phyloP scores from a whole-genome alignment of 2,797 vertebrate species.

The Urocyon cinereoargenteus region DNA sequence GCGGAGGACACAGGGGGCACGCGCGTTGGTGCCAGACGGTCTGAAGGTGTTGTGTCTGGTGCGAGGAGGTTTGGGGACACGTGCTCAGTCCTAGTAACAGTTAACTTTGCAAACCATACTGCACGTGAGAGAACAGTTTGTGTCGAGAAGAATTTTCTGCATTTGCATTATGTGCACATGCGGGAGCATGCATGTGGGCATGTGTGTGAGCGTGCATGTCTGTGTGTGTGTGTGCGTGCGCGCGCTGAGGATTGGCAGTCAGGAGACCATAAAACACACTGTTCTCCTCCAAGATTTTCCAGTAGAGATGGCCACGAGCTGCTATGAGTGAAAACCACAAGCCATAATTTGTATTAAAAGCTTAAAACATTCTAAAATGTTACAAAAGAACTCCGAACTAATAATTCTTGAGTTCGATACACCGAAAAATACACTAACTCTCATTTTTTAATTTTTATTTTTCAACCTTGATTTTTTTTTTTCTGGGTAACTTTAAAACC shows the following conservation, averaged over 20 bases:
- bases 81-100: not conserved
- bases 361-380: not conserved
- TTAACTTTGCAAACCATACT: not conserved
- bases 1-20: fast-evolving
- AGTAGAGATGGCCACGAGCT: not conserved
- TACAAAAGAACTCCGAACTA: not conserved
- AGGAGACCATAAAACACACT: not conserved
- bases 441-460: not conserved
- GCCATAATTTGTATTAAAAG: not conserved
- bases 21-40: no score
- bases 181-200: fast-evolving
- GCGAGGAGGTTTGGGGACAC: no score
- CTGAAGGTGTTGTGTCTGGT: not conserved
- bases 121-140: not conserved
- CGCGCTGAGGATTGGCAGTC: not conserved
- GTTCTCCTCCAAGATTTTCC: not conserved
- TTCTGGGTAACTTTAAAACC: not conserved
- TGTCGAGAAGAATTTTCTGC: not conserved
- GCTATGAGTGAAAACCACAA: not conserved
- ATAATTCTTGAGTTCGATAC: not conserved
- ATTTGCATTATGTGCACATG: fast-evolving
- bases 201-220: fast-evolving
- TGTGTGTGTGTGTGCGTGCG: fast-evolving
- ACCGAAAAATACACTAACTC: not conserved
- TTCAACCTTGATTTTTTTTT: not conserved